phyloP scores from a whole-genome alignment of 37 sponge, comb jelly and placozoan genomes.

The Cliona cf. orientalis region DNA sequence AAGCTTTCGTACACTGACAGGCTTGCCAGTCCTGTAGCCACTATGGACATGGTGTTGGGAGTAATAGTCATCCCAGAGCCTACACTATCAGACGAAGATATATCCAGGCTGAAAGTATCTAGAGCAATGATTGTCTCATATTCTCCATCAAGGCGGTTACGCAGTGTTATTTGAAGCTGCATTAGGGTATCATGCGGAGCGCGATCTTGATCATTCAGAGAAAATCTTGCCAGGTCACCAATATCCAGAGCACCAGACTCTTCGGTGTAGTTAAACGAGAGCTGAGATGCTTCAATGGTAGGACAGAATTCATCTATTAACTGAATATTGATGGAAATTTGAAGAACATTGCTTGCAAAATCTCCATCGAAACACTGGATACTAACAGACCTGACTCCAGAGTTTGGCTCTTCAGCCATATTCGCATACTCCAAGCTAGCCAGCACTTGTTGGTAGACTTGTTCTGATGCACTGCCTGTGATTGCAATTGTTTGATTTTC shows the following conservation, averaged over 20 bases:
- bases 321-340: slow-evolving; percentile 11
- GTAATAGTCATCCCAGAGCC: slow-evolving; percentile 6
- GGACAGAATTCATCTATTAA: slow-evolving; percentile 54
- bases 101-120: not conserved
- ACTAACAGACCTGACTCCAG: slow-evolving; percentile 3
- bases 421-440: slow-evolving; percentile 45
- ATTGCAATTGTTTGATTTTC: slow-evolving; percentile 10
- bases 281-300: not conserved
- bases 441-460: slow-evolving; percentile 27
- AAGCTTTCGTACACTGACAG: not conserved
- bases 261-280: slow-evolving; percentile 27
- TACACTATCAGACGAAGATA: not conserved
- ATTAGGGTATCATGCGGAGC: slow-evolving; percentile 29
- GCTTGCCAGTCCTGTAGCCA: slow-evolving; percentile 18
- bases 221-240: slow-evolving; percentile 1
- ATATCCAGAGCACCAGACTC: not conserved
- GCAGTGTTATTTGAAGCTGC: slow-evolving; percentile 8
- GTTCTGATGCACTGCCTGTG: slow-evolving; percentile 19
- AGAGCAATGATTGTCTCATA: slow-evolving; percentile 13
- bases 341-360: slow-evolving; percentile 4
- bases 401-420: slow-evolving; percentile 20
- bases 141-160: slow-evolving; percentile 8
- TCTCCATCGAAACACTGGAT: slow-evolving; percentile 36
- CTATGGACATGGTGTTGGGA: not conserved
- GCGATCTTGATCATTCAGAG: slow-evolving; percentile 26